phyloP scores from a whole-genome alignment of 2,797 vertebrate species.

The Acrossocheilus fasciatus region DNA sequence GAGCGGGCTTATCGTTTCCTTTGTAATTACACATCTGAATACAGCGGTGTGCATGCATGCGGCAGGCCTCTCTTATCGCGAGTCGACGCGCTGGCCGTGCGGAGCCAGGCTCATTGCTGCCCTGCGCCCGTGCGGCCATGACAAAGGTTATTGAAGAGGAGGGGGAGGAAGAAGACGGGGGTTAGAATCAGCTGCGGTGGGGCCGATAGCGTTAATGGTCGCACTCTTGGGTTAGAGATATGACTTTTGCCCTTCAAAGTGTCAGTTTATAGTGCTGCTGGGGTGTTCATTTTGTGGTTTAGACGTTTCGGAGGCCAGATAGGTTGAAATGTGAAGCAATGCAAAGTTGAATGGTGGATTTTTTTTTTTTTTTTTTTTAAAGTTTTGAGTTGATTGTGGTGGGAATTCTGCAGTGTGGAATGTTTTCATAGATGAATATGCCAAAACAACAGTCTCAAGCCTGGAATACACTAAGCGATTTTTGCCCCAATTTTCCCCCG shows the following conservation, averaged over 20 bases:
- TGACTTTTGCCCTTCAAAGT: conserved; percentile 21
- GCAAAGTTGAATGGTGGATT: not conserved
- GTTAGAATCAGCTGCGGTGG: not conserved
- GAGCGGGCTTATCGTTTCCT: conserved; percentile 79
- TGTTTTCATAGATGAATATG: not conserved
- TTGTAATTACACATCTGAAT: conserved; percentile 78
- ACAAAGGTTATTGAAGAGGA: conserved; percentile 30
- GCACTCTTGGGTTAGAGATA: conserved; percentile 21
- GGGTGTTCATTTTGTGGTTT: not conserved
- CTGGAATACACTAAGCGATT: too few species aligned
- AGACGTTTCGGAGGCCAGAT: not conserved
- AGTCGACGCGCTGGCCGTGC: not conserved
- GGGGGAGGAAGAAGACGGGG: conserved; percentile 6
- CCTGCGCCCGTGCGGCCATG: not conserved
- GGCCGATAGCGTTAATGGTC: not conserved
- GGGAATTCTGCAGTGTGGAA: conserved; percentile 4
- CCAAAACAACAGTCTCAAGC: not conserved
- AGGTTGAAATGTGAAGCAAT: not conserved
- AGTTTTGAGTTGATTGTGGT: not conserved
- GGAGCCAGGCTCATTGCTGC: not conserved
- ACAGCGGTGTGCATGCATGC: conserved; percentile 47
- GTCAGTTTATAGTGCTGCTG: not conserved
- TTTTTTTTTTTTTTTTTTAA: too few species aligned
- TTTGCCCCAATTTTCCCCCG: too few species aligned
- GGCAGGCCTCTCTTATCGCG: conserved; percentile 53